Conservation (phyloP, 2,113 vertebrate species). For the Eubucco bourcierii region DNA sequence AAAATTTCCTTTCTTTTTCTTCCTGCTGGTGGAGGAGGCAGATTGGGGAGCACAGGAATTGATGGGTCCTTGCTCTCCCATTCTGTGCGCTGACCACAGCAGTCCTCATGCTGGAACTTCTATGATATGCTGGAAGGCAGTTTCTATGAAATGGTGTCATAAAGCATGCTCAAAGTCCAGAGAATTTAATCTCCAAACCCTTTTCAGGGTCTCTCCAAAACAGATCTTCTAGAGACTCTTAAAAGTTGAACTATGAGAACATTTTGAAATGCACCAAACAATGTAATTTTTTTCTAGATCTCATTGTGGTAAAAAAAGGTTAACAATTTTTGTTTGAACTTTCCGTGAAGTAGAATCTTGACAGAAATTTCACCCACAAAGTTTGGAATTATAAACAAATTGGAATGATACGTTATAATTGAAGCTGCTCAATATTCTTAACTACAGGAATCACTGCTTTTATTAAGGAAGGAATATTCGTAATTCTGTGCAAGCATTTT, state of each 20-base stretch:
- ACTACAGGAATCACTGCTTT: background rate
- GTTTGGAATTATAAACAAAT: background rate
- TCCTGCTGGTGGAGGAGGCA: background rate
- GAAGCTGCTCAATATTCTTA: background rate
- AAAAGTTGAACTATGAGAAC: background rate
- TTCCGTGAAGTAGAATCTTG: background rate
- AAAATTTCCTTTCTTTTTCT: background rate
- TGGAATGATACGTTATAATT: background rate
- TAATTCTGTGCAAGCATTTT: background rate
- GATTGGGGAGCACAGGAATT: background rate
- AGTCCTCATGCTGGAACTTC: background rate
- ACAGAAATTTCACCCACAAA: background rate
- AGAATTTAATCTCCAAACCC: background rate
- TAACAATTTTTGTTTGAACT: background rate
- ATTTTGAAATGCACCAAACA: background rate
- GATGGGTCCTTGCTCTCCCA: background rate
- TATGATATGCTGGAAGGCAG: background rate
- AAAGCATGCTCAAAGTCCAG: background rate
- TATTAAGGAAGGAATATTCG: background rate
- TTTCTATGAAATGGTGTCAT: background rate
- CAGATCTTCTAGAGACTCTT: background rate
- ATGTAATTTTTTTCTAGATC: background rate
- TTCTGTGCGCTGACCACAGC: background rate
- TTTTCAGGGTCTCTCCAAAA: background rate
- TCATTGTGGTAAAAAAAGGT: background rate